Evolutionary conservation across 1,140 invertebrate species (phyloP), one percentile per base, ranked within the genome.

Genomic region (Ostrea denselamellosa): DNA sequence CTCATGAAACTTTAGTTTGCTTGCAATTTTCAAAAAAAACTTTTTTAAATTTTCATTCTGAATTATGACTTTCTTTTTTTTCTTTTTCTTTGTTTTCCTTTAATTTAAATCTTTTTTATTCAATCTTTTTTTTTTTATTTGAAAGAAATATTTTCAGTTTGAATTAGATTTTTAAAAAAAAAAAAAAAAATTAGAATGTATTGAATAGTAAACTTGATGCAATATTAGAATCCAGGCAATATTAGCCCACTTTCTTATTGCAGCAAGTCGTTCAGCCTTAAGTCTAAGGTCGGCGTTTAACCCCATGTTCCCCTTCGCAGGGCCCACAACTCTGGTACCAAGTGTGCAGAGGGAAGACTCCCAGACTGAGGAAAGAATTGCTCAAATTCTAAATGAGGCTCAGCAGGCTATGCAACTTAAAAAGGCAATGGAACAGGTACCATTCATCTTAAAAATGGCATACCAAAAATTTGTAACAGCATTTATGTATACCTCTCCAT

Each of bases 301-400:
- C 88, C 91, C 85, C 90, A 86, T 77, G 25, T 86, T 84, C 82
- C 88, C 88, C 34, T 89, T 92, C 92, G 87, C 92, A 96, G 97
- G 97, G 84, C 90, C 92, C 34, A 93, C 93, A 71, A 90, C 93
- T 34, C 88, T 93, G 9, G 86, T 93, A 71, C 89, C 93, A 96
- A 97, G 94, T 96, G 97, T 91, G 85, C 92, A 92, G 96, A 97
- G 97, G 87, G 97, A 97, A 71, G 97, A 98, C 91, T 91, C 94
- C n/a, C 97, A 97, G 90, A 98, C 97, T 54, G 98, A 99, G 92
- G 98, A 99, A 92, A 96, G 98, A 87, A 97, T 99, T 86, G 97
- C 97, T 22, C 98, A 98, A 94, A 99, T 99, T 93, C 96, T 99
- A 17, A 98, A 96, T 92, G 98, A 99, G 93, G 98, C 98, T 3